These are phyloP conservation scores for Diorhabda elongata DNA, from an alignment of 1,140 invertebrate genomes.

Conservation along the genomic window DNA sequence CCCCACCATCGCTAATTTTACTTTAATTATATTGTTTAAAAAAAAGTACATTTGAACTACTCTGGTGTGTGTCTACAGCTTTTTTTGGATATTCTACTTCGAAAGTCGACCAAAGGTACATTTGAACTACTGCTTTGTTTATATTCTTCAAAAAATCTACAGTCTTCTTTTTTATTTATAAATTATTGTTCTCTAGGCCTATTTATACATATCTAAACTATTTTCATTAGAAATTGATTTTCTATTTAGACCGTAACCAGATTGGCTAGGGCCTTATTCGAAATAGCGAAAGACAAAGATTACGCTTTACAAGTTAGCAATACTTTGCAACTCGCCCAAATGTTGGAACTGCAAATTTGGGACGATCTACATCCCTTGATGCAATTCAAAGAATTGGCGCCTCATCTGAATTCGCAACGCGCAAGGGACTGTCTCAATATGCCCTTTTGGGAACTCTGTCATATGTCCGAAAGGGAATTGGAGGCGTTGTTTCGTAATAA, in stretches of 20 bases:
- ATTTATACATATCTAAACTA: too few relatives aligned
- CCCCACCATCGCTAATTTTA: too few relatives aligned
- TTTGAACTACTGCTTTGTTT: too few relatives aligned
- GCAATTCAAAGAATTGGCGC: constrained; percentile 75
- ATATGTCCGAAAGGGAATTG: constrained; percentile 84
- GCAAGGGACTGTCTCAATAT: constrained; percentile 54
- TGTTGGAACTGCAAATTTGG: constrained; percentile 89
- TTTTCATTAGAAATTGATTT: too few relatives aligned
- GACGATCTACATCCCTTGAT: constrained; percentile 77
- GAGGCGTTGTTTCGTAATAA: constrained; percentile 74
- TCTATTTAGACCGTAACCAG: constrained; percentile 75
- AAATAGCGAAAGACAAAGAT: constrained; percentile 84
- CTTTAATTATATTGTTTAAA: too few relatives aligned
- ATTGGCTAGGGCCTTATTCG: constrained; percentile 89
- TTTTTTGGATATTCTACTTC: too few relatives aligned
- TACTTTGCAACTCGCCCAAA: constrained; percentile 79
- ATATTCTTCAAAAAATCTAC: too few relatives aligned
- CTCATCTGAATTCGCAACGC: constrained; percentile 52
- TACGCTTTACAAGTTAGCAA: constrained; percentile 84
- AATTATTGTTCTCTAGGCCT: too few relatives aligned
- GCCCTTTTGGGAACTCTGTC: constrained; percentile 70
- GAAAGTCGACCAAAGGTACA: too few relatives aligned
- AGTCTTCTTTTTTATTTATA: too few relatives aligned
- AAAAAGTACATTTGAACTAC: too few relatives aligned
- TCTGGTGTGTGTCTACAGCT: too few relatives aligned